Percentiles rank a stretch among this genome's conserved stretches.
phyloP scores from a whole-genome alignment of 2,888 invertebrate genomes.

The Chloromyia formosa region DNA sequence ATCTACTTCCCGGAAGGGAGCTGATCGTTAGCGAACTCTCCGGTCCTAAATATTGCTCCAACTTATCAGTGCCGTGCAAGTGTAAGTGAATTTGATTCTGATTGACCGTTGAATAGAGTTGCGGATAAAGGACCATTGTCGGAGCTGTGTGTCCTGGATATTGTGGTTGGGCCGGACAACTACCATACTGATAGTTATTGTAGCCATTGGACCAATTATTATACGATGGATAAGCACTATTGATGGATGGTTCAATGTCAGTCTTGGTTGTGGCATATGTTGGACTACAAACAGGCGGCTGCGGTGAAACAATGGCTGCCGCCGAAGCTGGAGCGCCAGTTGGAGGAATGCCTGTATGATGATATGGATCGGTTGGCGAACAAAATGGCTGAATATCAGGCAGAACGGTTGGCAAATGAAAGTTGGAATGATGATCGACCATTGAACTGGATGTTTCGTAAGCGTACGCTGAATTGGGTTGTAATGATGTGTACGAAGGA shows the following conservation, averaged over 20 bases:
- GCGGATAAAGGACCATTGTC: slow-evolving; percentile 79
- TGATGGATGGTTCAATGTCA: slow-evolving; percentile 59
- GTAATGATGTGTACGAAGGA: slow-evolving; percentile 68
- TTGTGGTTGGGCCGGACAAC: slow-evolving; percentile 61
- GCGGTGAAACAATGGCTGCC: slow-evolving; percentile 55
- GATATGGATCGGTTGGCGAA: slow-evolving; percentile 64
- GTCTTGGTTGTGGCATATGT: slow-evolving; percentile 55
- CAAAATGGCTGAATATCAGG: slow-evolving; percentile 68
- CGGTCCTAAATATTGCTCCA: slow-evolving; percentile 72
- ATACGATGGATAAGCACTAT: slow-evolving; percentile 58
- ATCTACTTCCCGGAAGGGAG: slow-evolving; percentile 63
- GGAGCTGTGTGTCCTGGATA: slow-evolving; percentile 63
- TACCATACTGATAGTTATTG: slow-evolving; percentile 75
- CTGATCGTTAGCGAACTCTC: slow-evolving; percentile 69
- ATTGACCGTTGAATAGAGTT: slow-evolving; percentile 84
- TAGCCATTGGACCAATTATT: slow-evolving; percentile 70
- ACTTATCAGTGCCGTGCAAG: slow-evolving; percentile 74
- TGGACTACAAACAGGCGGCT: slow-evolving; percentile 56
- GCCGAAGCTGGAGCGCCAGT: slow-evolving; percentile 53
- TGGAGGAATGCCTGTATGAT: slow-evolving; percentile 56
- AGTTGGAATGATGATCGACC: slow-evolving; percentile 65
- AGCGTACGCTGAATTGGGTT: slow-evolving; percentile 65
- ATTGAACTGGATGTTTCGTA: slow-evolving; percentile 60
- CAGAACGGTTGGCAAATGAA: slow-evolving; percentile 69
- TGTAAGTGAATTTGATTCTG: slow-evolving; percentile 88